phyloP scores from a whole-genome alignment of 2,888 invertebrate genomes.

The Leptopilina myrica region DNA sequence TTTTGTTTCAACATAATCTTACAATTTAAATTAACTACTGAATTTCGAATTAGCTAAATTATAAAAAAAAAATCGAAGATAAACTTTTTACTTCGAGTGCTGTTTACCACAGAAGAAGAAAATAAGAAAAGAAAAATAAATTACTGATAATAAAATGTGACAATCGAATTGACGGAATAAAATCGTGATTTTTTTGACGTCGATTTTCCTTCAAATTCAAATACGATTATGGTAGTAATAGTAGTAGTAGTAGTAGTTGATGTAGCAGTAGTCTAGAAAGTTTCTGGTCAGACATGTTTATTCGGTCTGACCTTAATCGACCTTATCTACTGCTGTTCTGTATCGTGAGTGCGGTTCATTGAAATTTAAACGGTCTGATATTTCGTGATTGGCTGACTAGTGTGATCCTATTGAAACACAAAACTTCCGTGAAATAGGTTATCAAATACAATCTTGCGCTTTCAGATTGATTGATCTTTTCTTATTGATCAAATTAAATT shows the following conservation, averaged over 20 bases:
- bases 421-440: not conserved
- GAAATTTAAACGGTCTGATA: not conserved
- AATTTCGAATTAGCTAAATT: no score
- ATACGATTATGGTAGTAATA: not conserved
- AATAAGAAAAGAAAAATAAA: not conserved
- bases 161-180: not conserved
- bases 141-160: not conserved
- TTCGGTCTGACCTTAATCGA: constrained; percentile 22
- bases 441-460: not conserved
- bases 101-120: no score
- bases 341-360: not conserved
- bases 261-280: constrained; percentile 11
- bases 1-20: no score
- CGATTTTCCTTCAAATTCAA: not conserved
- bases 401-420: constrained; percentile 6
- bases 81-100: no score
- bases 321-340: constrained; percentile 18
- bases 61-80: no score
- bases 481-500: not conserved
- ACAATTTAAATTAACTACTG: no score
- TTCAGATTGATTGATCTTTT: not conserved
- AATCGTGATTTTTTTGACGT: not conserved
- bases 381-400: not conserved
- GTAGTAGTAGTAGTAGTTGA: not conserved
- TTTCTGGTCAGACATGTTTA: constrained; percentile 18